Base-by-base conservation (phyloP, 2,113 vertebrate species). In the Pica pica region DNA sequence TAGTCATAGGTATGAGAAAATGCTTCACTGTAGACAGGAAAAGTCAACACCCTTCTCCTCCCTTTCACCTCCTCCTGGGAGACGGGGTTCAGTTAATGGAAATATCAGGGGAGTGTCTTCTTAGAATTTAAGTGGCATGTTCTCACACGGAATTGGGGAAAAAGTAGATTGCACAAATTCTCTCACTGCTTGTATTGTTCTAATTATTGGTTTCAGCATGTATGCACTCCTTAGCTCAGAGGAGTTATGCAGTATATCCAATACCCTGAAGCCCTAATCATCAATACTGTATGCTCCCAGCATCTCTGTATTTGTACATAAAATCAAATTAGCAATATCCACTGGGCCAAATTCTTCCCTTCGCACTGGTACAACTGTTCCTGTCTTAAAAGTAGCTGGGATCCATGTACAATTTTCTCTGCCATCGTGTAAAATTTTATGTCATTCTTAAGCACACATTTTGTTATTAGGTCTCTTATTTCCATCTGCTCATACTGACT, bases 1-100 rank as follows among this genome's bases (percentile, higher is more conserved):
- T 94, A 96, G 96, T 97, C 94, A 95, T 83, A 93, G 63, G 82
- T 94, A 93, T 94, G 94, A 97, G 88, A 95, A 94, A 93, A 93
- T 69, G 71, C 16, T 88, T 83, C 44, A 13, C 57, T 88, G 37
- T 10, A 88, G 82, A 96, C 90, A 80, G 88, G 92, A 96, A 95
- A 90, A 90, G 92, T 85, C 49, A 97, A 94, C 95, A 93, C 95
- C 85, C 92, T 20, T 84, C 90, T 91, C 96, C 87, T 94, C 93
- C 84, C 81, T 87, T 87, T 93, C 30, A 68, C 27, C 69, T 79
- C 44, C 84, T 94, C 49, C 41, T 76, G 71, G 85, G 88, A 95
- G 67, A 27, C 37, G 46, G 49, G 23, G 1, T 77, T 88, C 70
- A 65, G 61, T 73, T 77, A 90, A 90, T 92, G 71, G 46, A 90